phyloP scores from a whole-genome alignment of 2,888 invertebrate species.

The Leucophenga montana region DNA sequence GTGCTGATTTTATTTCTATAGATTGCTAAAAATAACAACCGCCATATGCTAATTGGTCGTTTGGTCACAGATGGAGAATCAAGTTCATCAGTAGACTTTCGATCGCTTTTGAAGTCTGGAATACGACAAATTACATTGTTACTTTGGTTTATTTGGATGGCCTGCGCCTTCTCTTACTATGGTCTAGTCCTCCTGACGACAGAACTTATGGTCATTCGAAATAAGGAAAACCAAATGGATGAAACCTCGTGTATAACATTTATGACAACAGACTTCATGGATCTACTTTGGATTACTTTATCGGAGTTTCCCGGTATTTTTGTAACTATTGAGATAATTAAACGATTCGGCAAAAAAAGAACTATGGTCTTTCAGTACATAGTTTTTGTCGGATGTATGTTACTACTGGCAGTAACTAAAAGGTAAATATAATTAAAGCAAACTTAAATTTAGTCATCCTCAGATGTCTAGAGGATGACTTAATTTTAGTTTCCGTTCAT shows the following conservation, averaged over 20 bases:
- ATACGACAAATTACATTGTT: slow-evolving; percentile 87
- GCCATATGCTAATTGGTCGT: slow-evolving; percentile 90
- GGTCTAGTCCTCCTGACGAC: slow-evolving; percentile 95
- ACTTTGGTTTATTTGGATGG: slow-evolving; percentile 95
- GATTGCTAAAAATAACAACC: slow-evolving; percentile 81
- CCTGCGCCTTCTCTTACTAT: slow-evolving; percentile 95
- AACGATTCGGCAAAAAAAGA: slow-evolving; percentile 89
- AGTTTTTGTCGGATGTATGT: slow-evolving; percentile 75
- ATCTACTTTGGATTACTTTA: slow-evolving; percentile 92
- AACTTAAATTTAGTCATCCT: neutral
- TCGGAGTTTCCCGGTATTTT: slow-evolving; percentile 95
- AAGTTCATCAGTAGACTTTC: slow-evolving; percentile 77
- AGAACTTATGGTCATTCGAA: slow-evolving; percentile 81
- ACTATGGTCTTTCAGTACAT: slow-evolving; percentile 95
- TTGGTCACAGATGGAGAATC: slow-evolving; percentile 85
- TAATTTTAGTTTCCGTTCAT: too few species aligned
- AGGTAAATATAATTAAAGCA: slow-evolving; percentile 28
- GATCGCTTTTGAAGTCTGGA: slow-evolving; percentile 86
- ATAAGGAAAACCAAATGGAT: slow-evolving; percentile 31
- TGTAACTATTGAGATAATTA: slow-evolving; percentile 90
- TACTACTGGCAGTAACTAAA: slow-evolving; percentile 33
- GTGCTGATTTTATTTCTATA: neutral
- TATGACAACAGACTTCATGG: slow-evolving; percentile 90
- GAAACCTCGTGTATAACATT: slow-evolving; percentile 77
- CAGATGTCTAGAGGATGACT: too few species aligned